Evolutionary conservation across 2,888 invertebrate genomes (phyloP), one percentile per base, ranked within the genome.

Genomic region (Odontocolon sp.): DNA sequence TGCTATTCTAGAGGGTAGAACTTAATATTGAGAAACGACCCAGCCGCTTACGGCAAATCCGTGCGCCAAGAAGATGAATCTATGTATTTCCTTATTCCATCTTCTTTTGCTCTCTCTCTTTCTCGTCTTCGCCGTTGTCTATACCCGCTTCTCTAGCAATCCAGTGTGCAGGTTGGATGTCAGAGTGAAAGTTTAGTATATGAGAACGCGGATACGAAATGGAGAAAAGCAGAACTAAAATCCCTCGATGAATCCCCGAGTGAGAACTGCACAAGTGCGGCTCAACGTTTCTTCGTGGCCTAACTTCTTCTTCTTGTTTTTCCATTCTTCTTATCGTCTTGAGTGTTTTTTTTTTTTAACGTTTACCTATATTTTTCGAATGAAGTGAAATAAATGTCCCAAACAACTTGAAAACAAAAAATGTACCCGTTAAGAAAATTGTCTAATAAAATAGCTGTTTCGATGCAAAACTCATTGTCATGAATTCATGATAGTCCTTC

Each of bases 21-120:
- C 73, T 80, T 80, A 78, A 81, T 81, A 80, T 81, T 81, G 80
- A 81, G 77, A 78, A 80, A 79, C 67, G 80, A 78, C 66, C 74
- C 26, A 40, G 69, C 71, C 66, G 80, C 80, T 80, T 77, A 78
- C 57, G 70, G 47, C 47, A 75, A 81, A 78, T 80, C 80, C 80
- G 71, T 69, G 74, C 77, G 38, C 59, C 66, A 64, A 45, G 67
- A 81, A 81, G 80, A 81, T 80, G 79, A 80, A 81, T 81, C 77
- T 80, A 66, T 76, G 74, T 57, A 59, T 74, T 78, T 77, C 40
- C 59, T 64, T 72, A 71, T 56, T 63, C 66, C 71, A 28, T 38
- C 28, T 47, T 23, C 16, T 9, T n/a, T 40, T 33, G 3, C 38
- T 26, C 11, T 16, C 26, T 11, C 28, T 45, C 5, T 57, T 52